phyloP scores from a whole-genome alignment of 2,797 vertebrate genomes.

The Otolemur crassicaudatus region DNA sequence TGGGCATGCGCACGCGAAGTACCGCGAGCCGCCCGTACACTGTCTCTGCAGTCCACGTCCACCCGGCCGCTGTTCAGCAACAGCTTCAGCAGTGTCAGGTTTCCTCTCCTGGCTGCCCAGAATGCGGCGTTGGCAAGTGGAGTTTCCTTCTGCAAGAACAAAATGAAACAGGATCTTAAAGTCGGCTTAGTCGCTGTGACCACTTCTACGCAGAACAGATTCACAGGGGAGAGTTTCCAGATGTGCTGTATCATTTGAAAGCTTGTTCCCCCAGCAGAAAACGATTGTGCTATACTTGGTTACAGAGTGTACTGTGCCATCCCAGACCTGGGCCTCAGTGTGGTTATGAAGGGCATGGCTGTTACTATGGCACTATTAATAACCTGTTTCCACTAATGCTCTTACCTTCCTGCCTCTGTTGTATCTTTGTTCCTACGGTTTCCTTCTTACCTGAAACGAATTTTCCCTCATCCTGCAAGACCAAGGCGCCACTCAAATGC shows the following conservation, averaged over 20 bases:
- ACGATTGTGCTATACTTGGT: not conserved
- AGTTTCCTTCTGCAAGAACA: conserved; percentile 94
- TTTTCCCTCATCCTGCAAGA: conserved; percentile 22
- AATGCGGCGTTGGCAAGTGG: conserved; percentile 98
- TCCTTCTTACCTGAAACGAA: conserved; percentile 62
- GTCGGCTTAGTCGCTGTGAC: rapidly evolving
- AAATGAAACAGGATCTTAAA: conserved; percentile 56
- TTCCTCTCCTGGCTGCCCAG: conserved; percentile 97
- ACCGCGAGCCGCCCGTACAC: conserved; percentile 88
- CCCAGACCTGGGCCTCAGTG: not conserved
- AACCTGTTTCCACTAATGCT: not conserved
- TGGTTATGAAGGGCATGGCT: not conserved
- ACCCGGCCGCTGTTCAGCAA: conserved; percentile 97
- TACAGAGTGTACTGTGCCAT: not conserved
- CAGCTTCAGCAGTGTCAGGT: conserved; percentile 96
- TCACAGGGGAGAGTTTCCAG: not conserved
- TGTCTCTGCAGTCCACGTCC: conserved; percentile 98
- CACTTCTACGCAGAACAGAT: rapidly evolving
- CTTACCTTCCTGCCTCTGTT: conserved; percentile 22
- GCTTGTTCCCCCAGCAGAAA: not conserved
- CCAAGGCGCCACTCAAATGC: not conserved
- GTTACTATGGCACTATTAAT: not conserved
- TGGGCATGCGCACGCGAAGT: conserved; percentile 80
- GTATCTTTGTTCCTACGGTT: conserved; percentile 58
- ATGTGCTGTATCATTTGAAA: not conserved